Evolutionary conservation across 2,797 vertebrate species (phyloP), one percentile per base, ranked within the genome.

Genomic region (Stomatorhinus walkeri): DNA sequence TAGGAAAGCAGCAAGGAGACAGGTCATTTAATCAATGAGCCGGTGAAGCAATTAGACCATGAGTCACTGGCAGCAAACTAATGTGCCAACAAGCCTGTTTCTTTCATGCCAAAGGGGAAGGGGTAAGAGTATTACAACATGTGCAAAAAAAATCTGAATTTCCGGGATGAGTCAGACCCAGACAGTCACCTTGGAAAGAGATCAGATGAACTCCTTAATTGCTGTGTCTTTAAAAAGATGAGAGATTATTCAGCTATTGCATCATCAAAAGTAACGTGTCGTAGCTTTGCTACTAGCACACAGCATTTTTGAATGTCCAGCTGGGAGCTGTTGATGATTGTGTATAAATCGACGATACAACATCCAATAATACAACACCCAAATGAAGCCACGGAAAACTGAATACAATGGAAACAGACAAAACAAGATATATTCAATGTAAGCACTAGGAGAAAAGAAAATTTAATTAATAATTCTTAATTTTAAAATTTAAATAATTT

Each of bases 51-150:
- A 51, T 87, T 22, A 24, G 7, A 36, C 24, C 22, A 36, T 56
- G 85, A 87, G 85, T 87, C 85, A 87, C 16, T 54, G 85, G 85
- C 52, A 56, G 32, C 56, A 87, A 59, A 87, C 52, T 56, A 87
- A 87, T 56, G 36, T 14, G 52, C 85, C 28, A 52, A 87, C 28
- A 1, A 16, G 14, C n/a, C 51, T 32, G 24, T 86, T 56, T 56
- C 28, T 52, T 87, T 43, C 32, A 16, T 28, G 49, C n/a, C 46
- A 51, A 28, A 32, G 40, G 16, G 72, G 7, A 79, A 40, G 72
- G 72, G 72, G 72, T n/a, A 79, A 40, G 72, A 16, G 72, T 43
- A 8, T 79, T 79, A 79, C 72, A 79, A 43, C 72, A 79, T 36
- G 28, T 0, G 4, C 72, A 79, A 72, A 16, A 16, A 79, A 43